Conservation (phyloP, 2,888 invertebrate genomes). For the Pollenia angustigena region DNA sequence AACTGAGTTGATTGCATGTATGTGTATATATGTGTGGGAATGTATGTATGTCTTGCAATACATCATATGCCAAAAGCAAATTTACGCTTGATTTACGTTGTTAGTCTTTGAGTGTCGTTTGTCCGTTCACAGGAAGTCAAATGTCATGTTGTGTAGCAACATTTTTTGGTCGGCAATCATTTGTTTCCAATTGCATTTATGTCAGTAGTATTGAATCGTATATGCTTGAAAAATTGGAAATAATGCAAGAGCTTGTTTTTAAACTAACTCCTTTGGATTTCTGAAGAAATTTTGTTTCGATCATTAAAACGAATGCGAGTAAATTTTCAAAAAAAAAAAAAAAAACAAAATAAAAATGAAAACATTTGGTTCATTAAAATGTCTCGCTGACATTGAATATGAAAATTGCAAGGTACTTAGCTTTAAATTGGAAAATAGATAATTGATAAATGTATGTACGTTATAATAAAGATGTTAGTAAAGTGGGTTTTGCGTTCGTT, state of each 20-base stretch:
- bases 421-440: no score
- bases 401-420: neutral
- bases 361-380: conserved; percentile 42
- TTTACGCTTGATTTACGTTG: conserved; percentile 70
- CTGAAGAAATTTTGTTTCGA: conserved; percentile 24
- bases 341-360: no score
- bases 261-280: conserved; percentile 21
- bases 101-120: conserved; percentile 59
- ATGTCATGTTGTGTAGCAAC: conserved; percentile 62
- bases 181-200: conserved; percentile 57
- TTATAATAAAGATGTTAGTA: no score
- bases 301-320: conserved; percentile 22
- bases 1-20: neutral
- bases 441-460: no score
- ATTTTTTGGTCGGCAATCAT: conserved; percentile 57
- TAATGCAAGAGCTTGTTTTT: conserved; percentile 26
- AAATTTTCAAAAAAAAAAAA: no score
- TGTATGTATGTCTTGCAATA: conserved; percentile 57
- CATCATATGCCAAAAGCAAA: conserved; percentile 68
- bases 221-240: conserved; percentile 41
- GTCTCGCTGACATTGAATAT: conserved; percentile 13
- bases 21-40: neutral
- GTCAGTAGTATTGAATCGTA: conserved; percentile 29
- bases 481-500: no score
- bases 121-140: conserved; percentile 66